Percentiles rank a stretch among this genome's conserved stretches.
These are phyloP conservation scores for Cuniculus paca DNA, from an alignment of 2,797 vertebrate genomes.

Conservation along the genomic window DNA sequence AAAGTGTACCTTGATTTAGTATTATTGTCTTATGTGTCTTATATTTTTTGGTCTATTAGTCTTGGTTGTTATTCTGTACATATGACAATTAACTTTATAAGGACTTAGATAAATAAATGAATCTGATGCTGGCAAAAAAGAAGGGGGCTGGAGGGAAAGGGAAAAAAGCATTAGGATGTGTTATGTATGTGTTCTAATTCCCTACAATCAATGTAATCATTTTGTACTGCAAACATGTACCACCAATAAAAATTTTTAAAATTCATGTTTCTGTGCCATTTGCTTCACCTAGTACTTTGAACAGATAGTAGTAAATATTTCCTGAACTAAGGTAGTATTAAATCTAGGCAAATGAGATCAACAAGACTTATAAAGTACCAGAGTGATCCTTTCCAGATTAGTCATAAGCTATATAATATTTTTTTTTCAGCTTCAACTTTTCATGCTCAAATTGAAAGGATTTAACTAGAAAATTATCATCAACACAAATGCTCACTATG, in stretches of 20 bases:
- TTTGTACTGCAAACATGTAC: neutral
- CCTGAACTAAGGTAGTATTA: neutral
- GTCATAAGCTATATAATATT: neutral
- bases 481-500: neutral
- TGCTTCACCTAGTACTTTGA: neutral
- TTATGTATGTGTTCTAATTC: neutral
- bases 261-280: neutral
- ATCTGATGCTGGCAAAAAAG: neutral
- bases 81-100: neutral
- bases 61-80: neutral
- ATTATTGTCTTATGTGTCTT: neutral
- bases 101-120: neutral
- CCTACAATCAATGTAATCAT: neutral
- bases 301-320: neutral
- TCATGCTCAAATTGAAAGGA: conserved; percentile 13
- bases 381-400: conserved; percentile 20
- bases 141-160: neutral
- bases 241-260: neutral
- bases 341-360: conserved; percentile 13
- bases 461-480: neutral
- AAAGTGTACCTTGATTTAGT: neutral
- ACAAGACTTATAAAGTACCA: neutral
- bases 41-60: neutral
- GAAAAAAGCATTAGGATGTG: neutral
- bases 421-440: conserved; percentile 10